phyloP scores from a whole-genome alignment of 2,113 vertebrate species.

The Sclerurus mexicanus region DNA sequence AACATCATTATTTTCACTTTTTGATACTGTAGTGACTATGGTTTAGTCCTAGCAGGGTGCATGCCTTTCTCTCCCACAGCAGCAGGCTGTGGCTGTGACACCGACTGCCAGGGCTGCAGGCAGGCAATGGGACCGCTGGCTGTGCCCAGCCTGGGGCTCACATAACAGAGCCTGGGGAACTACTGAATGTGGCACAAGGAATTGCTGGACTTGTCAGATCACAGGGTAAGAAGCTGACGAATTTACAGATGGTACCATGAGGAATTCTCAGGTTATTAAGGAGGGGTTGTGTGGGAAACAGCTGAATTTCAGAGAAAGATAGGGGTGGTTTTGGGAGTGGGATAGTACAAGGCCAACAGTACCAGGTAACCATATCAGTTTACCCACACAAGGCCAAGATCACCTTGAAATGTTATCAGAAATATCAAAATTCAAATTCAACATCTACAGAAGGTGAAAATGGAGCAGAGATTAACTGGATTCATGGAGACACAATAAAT shows the following conservation, averaged over 20 bases:
- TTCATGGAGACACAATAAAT: neutral
- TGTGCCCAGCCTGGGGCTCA: neutral
- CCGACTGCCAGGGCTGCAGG: neutral
- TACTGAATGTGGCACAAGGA: neutral
- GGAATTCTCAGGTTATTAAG: neutral
- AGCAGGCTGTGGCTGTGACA: neutral
- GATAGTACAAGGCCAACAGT: neutral
- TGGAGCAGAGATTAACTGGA: neutral
- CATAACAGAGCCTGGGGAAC: neutral
- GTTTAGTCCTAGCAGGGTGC: neutral
- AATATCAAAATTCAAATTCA: neutral
- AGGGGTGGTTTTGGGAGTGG: neutral
- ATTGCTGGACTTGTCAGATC: neutral
- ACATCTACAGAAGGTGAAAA: neutral
- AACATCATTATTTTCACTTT: neutral
- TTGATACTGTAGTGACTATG: accelerated
- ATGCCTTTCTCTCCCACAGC: neutral
- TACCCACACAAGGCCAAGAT: neutral
- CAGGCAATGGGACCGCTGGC: neutral
- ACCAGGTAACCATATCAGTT: accelerated
- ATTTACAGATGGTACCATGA: neutral
- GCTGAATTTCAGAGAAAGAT: neutral
- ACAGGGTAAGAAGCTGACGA: neutral
- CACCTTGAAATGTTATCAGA: neutral
- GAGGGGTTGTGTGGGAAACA: neutral